Evolutionary conservation across 2,888 invertebrate species (phyloP), one percentile per base, ranked within the genome.

Genomic region (Aphodius sticticus): DNA sequence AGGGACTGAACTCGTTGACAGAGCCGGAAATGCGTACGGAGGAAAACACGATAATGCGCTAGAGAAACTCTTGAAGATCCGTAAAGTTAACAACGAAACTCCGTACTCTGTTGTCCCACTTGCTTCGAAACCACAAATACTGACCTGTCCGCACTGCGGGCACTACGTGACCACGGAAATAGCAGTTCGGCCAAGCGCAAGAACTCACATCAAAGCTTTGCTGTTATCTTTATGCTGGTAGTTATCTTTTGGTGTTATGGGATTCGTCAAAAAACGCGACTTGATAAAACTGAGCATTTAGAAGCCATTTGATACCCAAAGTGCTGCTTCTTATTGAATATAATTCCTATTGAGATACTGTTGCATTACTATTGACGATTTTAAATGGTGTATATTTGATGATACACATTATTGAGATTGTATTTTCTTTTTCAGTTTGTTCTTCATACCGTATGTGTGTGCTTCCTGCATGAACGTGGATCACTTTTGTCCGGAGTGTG

Each of bases 161-260:
- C 87, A 87, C 6, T 86, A 85, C 70, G 88, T 91, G 77, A 85
- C 86, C 0, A 90, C 91, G 0, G 82, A 86, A 36, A 86, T 90
- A 5, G 87, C 88, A 81, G 86, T 87, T 1, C 88, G 89, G 83
- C 83, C 90, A 0, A 89, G 88, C 69, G 87, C 88, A 1, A 91
- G 90, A 85, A 91, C 91, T 0, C 91, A 91, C 84, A 80, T 91
- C 12, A 88, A 90, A 77, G 91, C 91, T 2, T 81, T 90, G n/a
- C 76, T 90, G 1, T 84, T 91, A 6, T 91, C 90, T 79, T 35
- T 90, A 15, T 84, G 90, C 75, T 89, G 88, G 91, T 91, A 77
- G 69, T 12, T 53, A 53, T 2, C 12, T 53, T 53, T 53, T 26
- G 26, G 26, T 26, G 26, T 26, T 26, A 26, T 26, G 26, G 26